Conservation (phyloP, 2,113 vertebrate species). For the Columba livia region DNA sequence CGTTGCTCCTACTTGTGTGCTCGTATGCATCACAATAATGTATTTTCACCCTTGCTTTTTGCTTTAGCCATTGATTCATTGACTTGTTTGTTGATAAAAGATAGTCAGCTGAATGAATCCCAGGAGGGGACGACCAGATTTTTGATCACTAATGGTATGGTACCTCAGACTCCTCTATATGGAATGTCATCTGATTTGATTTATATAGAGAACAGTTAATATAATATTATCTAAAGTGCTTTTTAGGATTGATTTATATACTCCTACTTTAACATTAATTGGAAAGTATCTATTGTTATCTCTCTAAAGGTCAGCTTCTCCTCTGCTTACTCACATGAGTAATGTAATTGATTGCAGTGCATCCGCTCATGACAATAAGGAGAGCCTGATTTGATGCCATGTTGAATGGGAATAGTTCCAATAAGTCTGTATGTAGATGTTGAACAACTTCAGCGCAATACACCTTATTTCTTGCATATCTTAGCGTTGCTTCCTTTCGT, state of each 20-base stretch:
- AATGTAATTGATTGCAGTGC: slow-evolving; percentile 32
- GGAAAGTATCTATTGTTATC: slow-evolving; percentile 39
- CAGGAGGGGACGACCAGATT: not conserved
- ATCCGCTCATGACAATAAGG: not conserved
- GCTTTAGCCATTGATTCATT: slow-evolving; percentile 20
- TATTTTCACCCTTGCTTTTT: slow-evolving; percentile 37
- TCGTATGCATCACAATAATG: slow-evolving; percentile 12
- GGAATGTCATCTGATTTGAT: not conserved
- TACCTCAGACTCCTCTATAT: not conserved
- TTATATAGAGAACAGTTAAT: slow-evolving; percentile 24
- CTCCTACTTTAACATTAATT: slow-evolving; percentile 48
- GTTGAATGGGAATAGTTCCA: not conserved
- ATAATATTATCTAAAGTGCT: slow-evolving; percentile 29
- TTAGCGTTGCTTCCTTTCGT: not conserved
- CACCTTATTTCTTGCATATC: not conserved
- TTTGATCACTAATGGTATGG: not conserved
- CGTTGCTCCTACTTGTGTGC: not conserved
- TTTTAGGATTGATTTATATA: slow-evolving; percentile 59
- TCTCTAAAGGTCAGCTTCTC: slow-evolving; percentile 54
- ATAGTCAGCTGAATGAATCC: not conserved
- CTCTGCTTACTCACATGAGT: slow-evolving; percentile 50
- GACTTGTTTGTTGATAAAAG: slow-evolving; percentile 37
- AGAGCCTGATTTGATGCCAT: not conserved
- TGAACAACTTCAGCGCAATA: not conserved
- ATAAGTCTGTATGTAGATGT: not conserved